Conservation (phyloP, 2,797 vertebrate genomes). For the Falco cherrug region DNA sequence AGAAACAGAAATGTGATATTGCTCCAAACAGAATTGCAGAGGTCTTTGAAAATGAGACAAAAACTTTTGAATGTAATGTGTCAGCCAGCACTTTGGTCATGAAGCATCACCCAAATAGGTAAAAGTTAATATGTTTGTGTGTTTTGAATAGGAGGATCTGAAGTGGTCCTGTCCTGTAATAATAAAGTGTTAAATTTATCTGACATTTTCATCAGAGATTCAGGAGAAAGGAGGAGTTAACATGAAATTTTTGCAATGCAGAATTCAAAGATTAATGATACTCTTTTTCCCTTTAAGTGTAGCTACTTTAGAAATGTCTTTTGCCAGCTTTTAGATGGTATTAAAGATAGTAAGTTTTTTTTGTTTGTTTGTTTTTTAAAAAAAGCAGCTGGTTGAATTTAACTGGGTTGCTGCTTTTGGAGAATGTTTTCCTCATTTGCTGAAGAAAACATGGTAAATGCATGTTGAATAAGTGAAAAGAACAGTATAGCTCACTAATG, state of each 20-base stretch:
- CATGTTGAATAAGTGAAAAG: not conserved
- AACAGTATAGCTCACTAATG: not conserved
- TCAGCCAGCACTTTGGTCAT: not conserved
- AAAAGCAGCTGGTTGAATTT: not conserved
- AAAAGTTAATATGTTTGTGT: not conserved
- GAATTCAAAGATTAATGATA: not conserved
- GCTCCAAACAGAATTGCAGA: not conserved
- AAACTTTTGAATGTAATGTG: not conserved
- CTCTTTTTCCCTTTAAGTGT: not conserved
- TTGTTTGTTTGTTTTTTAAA: no score
- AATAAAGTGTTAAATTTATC: not conserved
- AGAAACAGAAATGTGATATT: not conserved
- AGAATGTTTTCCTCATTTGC: not conserved
- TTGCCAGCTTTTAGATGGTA: not conserved
- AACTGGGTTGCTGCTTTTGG: not conserved
- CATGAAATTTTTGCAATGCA: not conserved
- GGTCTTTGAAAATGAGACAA: not conserved
- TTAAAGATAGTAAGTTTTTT: not conserved
- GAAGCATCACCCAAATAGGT: not conserved
- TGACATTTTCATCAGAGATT: not conserved
- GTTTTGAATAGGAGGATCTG: not conserved
- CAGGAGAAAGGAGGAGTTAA: not conserved
- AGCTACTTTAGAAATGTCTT: not conserved
- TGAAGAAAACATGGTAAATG: not conserved
- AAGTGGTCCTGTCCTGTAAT: not conserved